Conservation (phyloP, 2,797 vertebrate genomes). For the Eulemur coronatus region DNA sequence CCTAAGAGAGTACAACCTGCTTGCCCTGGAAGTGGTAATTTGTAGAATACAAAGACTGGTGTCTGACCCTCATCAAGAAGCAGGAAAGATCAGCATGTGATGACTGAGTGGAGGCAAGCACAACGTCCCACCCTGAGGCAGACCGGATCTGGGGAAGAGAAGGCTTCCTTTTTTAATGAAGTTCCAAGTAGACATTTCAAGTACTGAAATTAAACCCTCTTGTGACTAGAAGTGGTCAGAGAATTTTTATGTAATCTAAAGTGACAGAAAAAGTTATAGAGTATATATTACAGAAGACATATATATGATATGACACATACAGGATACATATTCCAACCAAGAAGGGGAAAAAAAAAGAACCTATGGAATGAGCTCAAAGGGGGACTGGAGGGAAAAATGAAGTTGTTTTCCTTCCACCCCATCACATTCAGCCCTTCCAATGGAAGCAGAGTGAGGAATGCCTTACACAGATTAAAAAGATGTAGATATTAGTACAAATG, state of each 20-base stretch:
- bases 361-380: neutral
- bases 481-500: neutral
- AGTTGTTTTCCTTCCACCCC: neutral
- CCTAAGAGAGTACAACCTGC: neutral
- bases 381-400: neutral
- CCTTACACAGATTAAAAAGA: neutral
- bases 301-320: neutral
- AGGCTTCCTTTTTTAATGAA: conserved; percentile 17
- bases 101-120: neutral
- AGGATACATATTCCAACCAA: neutral
- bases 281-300: neutral
- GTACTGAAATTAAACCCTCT: neutral
- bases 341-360: neutral
- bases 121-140: neutral
- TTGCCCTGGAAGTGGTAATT: neutral
- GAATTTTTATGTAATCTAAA: neutral
- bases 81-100: neutral
- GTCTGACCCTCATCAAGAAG: neutral
- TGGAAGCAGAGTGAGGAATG: neutral
- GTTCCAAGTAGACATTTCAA: neutral
- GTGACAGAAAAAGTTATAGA: conserved; percentile 14
- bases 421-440: neutral
- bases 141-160: neutral
- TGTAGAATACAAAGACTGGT: neutral
- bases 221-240: neutral